Evolutionary conservation across 2,888 invertebrate genomes (phyloP), one percentile per base, ranked within the genome.

Genomic region (Eupelmus urozonus): DNA sequence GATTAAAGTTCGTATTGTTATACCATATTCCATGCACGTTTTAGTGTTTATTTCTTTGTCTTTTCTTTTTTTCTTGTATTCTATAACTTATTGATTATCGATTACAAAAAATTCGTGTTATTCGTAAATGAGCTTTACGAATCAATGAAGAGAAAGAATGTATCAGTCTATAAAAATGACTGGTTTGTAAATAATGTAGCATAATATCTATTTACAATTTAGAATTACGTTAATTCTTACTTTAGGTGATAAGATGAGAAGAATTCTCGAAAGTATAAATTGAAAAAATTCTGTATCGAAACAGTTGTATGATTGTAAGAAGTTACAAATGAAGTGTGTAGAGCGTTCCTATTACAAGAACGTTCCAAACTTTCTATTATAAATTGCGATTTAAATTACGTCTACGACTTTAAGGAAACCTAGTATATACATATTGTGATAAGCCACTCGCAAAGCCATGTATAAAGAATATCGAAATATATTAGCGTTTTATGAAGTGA

Each of bases 361-460:
- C 70, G 65, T 67, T 63, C 55, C 23, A 51, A 75, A 55, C 65
- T 79, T 76, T 78, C 70, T 75, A 78, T 71, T 71, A 49, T 49
- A 16, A 71, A 71, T 71, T 27, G 75, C 66, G 55, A 75, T 71
- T 53, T 13, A 75, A 71, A 55, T 20, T 59, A 71, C n/a, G 67
- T 60, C 11, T 76, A 73, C 25, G 63, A 73, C 49, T 80, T 80
- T 80, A 83, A 82, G 79, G 18, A 79, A 81, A 72, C 73, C 59
- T 82, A 81, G 80, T 85, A 84, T 86, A 85, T 84, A 75, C 66
- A 70, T 75, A 86, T 86, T 86, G 85, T 86, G 85, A 86, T 86
- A 85, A 85, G 85, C 82, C 82, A 83, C 81, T 81, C 83, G 82
- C 83, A 84, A 83, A 81, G 84, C 84, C 83, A 83, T 86, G 84